These are phyloP conservation scores for Calosoma granatense DNA, from an alignment of 1,140 invertebrate genomes.

Conservation along the genomic window DNA sequence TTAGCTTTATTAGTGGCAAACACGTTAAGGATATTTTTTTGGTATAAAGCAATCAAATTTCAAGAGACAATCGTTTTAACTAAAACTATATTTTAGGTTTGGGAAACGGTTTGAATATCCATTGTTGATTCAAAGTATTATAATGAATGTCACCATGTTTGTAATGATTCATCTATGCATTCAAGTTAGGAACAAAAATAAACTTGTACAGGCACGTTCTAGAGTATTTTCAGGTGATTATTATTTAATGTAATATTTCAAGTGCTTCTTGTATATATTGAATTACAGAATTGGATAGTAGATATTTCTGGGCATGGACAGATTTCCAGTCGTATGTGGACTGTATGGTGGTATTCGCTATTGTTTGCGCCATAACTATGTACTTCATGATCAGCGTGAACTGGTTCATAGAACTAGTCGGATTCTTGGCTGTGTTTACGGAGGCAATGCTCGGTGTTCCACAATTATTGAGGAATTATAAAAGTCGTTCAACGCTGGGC, in stretches of 20 bases:
- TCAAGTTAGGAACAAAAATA: slow-evolving; percentile 70
- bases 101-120: slow-evolving; percentile 93
- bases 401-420: slow-evolving; percentile 79
- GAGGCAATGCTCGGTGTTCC: slow-evolving; percentile 94
- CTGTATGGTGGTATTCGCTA: slow-evolving; percentile 80
- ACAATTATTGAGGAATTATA: slow-evolving; percentile 82
- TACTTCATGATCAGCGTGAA: slow-evolving; percentile 75
- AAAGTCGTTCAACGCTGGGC: slow-evolving; percentile 85
- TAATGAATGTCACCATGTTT: slow-evolving; percentile 97
- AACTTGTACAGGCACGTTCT: slow-evolving; percentile 65
- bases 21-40: slow-evolving; percentile 93
- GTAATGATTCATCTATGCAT: slow-evolving; percentile 92
- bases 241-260: slow-evolving; percentile 10
- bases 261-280: slow-evolving; percentile 16
- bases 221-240: slow-evolving; percentile 74
- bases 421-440: slow-evolving; percentile 89
- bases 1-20: slow-evolving; percentile 90
- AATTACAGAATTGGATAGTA: slow-evolving; percentile 73
- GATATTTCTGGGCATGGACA: slow-evolving; percentile 98
- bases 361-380: slow-evolving; percentile 71
- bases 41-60: too few relatives aligned
- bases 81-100: slow-evolving; percentile 67
- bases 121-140: slow-evolving; percentile 88
- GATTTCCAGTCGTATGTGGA: slow-evolving; percentile 95
- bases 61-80: slow-evolving; percentile 2